Evolutionary conservation across 2,797 vertebrate genomes (phyloP), one percentile per base, ranked within the genome.

Genomic region (Hyperoplus immaculatus): DNA sequence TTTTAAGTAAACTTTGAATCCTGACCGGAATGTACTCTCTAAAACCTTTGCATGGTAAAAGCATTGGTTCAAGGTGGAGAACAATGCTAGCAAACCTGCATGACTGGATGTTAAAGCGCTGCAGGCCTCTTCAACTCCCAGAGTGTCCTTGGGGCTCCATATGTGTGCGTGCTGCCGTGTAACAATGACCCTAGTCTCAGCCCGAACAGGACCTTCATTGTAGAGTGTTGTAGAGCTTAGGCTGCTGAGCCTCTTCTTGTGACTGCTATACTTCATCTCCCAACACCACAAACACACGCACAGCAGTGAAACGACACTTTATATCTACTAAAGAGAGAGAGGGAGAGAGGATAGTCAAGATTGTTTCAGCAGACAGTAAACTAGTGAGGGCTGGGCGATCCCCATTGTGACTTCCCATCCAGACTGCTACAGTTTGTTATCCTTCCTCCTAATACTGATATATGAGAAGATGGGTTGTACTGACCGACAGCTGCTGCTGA

Each of bases 191-290:
- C 92, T 83, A 94, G 91, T 95, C 90, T 94, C 76, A 92, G 85
- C 80, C 83, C 29, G 79, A 95, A 95, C 94, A 96, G 94, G 90
- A 90, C 90, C 56, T 82, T 73, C 94, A 94, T 95, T 95, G 95
- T 95, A 66, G 84, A 77, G 82, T 79, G 83, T 68, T 83, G 83
- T 77, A 78, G 93, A 88, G 93, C 89, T 92, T 88, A 92, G 90
- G 81, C 90, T 89, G 92, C 90, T 94, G 91, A 95, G 92, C 93
- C 89, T 89, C 86, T 90, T 88, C 94, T 93, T 95, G 93, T 95
- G 94, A 95, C 93, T 93, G 89, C 91, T 81, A 72, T 88, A 93
- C 92, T 95, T 93, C 89, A 94, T 93, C 84, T 88, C 75, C 39
- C 82, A 74, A 85, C 74, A 73, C 79, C 87, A 81, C 86, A 86